Percentiles rank a stretch among this genome's conserved stretches.
These are phyloP conservation scores for Penaeus vannamei DNA, from an alignment of 1,140 invertebrate species.

Conservation along the genomic window DNA sequence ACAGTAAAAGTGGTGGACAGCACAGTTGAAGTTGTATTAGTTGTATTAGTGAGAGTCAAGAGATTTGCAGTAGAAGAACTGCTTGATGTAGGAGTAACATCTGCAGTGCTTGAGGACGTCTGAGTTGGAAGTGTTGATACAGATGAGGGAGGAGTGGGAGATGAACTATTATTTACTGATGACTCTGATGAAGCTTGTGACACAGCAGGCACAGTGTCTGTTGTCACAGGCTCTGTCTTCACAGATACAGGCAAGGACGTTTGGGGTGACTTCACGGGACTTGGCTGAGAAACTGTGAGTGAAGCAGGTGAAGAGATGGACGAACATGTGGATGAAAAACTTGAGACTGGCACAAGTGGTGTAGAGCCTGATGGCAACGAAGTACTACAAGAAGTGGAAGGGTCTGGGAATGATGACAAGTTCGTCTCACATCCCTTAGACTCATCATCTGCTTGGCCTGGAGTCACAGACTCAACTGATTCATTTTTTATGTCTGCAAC, in stretches of 20 bases:
- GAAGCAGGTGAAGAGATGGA: conserved; percentile 6
- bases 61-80: neutral
- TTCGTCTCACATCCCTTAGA: conserved; percentile 25
- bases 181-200: no score
- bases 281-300: neutral
- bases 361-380: neutral
- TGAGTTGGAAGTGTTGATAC: neutral
- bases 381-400: neutral
- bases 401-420: conserved; percentile 35
- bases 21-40: neutral
- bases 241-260: no score
- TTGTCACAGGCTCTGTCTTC: no score
- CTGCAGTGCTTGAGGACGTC: conserved; percentile 1
- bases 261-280: no score
- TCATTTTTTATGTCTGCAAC: conserved; percentile 28
- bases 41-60: conserved; percentile 28
- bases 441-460: conserved; percentile 7
- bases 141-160: neutral
- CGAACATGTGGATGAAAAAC: conserved; percentile 10
- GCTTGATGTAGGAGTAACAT: neutral
- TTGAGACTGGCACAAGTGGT: conserved; percentile 6
- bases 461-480: neutral
- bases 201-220: no score
- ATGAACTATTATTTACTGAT: no score
- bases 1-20: conserved; percentile 18